A percentile compares a stretch with the other conserved stretches of the same genome.
Evolutionary conservation across 2,797 vertebrate species (phyloP).

Genomic region (Rousettus madagascariensis): DNA sequence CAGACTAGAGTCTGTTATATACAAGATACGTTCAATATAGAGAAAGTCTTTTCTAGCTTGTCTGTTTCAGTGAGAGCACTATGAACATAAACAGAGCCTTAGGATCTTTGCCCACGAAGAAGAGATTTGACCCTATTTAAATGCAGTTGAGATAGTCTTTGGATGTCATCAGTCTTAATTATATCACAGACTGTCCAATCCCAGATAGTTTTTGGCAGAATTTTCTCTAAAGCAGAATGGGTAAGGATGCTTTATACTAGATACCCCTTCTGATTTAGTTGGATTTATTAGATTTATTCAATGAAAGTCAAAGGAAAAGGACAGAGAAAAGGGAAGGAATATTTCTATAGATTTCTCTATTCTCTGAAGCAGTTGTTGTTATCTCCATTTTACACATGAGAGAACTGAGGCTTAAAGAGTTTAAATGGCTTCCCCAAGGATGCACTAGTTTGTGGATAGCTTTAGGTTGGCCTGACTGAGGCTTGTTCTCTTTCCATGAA

Average conservation of each 20-base stretch:
- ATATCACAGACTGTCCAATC: not conserved
- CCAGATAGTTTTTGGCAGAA: not conserved
- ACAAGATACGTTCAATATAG: not conserved
- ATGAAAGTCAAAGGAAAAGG: not conserved
- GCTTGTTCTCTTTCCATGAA: not conserved
- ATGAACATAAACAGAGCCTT: not conserved
- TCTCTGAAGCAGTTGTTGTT: not conserved
- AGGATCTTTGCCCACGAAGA: not conserved
- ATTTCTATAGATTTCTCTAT: not conserved
- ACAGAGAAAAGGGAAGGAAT: not conserved
- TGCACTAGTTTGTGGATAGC: not conserved
- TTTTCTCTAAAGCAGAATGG: not conserved
- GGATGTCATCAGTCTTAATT: not conserved
- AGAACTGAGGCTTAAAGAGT: not conserved
- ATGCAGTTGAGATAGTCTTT: not conserved
- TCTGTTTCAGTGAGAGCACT: not conserved
- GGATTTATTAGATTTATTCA: not conserved
- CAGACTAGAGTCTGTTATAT: not conserved
- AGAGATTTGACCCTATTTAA: not conserved
- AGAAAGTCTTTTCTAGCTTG: slow-evolving; percentile 1
- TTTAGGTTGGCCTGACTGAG: not conserved
- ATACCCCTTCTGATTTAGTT: not conserved
- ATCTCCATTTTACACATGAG: not conserved
- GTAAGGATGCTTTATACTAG: not conserved
- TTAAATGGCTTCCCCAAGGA: not conserved